A percentile compares a stretch with the other conserved stretches of the same genome.
These are phyloP conservation scores for Misgurnus anguillicaudatus DNA, from an alignment of 2,113 vertebrate species.

Conservation along the genomic window DNA sequence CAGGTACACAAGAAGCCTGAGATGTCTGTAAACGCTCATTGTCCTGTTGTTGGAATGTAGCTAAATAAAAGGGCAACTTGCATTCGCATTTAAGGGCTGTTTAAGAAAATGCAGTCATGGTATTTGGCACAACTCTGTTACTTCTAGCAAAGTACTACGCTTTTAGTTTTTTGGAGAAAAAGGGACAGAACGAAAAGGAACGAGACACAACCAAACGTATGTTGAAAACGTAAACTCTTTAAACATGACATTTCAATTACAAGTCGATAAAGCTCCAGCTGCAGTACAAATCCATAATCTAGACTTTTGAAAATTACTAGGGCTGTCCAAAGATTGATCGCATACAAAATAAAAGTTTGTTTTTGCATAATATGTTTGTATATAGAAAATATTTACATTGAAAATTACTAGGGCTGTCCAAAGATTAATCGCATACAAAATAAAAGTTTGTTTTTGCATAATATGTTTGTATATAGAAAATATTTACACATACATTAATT, in stretches of 20 bases:
- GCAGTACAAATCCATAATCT: not conserved
- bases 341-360: too few species aligned
- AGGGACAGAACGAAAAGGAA: constrained; percentile 23
- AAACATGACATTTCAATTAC: not conserved
- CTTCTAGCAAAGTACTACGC: constrained; percentile 65
- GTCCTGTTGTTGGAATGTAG: constrained; percentile 12
- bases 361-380: too few species aligned
- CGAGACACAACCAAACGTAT: not conserved
- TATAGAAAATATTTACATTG: not conserved
- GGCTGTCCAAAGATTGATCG: too few species aligned
- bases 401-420: not conserved
- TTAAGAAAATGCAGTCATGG: constrained; percentile 61
- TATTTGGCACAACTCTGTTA: constrained; percentile 64
- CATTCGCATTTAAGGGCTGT: constrained; percentile 54
- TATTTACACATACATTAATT: too few species aligned
- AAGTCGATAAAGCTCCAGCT: not conserved
- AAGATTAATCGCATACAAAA: too few species aligned
- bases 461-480: too few species aligned
- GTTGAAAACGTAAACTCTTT: not conserved
- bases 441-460: too few species aligned
- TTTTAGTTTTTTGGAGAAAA: not conserved
- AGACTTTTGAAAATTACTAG: not conserved
- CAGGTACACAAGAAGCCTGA: constrained; percentile 3
- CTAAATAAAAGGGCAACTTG: constrained; percentile 49
- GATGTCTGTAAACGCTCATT: not conserved